Evolutionary conservation across 2,113 vertebrate genomes (phyloP).

Genomic region (Nesogale talazaci): DNA sequence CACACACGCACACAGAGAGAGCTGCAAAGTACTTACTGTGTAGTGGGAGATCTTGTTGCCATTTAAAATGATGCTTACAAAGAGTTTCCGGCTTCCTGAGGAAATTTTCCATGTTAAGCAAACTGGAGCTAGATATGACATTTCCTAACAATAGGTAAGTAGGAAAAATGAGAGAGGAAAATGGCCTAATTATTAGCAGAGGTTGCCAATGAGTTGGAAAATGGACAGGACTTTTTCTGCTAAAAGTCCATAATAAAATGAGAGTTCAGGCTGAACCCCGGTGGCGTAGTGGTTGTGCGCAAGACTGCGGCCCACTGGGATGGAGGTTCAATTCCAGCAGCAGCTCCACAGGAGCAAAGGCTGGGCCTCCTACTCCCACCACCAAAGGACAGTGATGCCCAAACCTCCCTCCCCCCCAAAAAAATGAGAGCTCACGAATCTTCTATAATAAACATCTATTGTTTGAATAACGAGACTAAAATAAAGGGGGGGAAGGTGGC

Average conservation of each 20-base stretch:
- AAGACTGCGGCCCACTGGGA: too few species aligned
- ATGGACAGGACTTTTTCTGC: not conserved
- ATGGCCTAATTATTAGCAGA: not conserved
- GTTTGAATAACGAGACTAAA: not conserved
- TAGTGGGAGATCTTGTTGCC: not conserved
- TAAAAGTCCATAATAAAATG: too few species aligned
- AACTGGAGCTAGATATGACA: not conserved
- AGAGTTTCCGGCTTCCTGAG: not conserved
- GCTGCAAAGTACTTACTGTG: too few species aligned
- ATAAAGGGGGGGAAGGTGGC: not conserved
- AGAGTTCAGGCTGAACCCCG: too few species aligned
- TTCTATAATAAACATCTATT: not conserved
- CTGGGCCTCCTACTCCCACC: too few species aligned
- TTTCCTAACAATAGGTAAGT: not conserved
- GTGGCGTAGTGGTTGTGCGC: too few species aligned
- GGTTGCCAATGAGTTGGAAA: not conserved
- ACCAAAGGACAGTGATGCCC: too few species aligned
- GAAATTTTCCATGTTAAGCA: slow-evolving; percentile 45
- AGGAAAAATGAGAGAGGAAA: slow-evolving; percentile 39
- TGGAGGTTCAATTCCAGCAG: too few species aligned
- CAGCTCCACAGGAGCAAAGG: too few species aligned
- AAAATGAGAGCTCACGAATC: not conserved
- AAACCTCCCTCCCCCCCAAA: too few species aligned
- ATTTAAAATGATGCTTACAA: slow-evolving; percentile 43
- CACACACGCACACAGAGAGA: too few species aligned